Evolutionary conservation across 1,140 invertebrate species (phyloP).

Genomic region (Bilobella aurantiaca): DNA sequence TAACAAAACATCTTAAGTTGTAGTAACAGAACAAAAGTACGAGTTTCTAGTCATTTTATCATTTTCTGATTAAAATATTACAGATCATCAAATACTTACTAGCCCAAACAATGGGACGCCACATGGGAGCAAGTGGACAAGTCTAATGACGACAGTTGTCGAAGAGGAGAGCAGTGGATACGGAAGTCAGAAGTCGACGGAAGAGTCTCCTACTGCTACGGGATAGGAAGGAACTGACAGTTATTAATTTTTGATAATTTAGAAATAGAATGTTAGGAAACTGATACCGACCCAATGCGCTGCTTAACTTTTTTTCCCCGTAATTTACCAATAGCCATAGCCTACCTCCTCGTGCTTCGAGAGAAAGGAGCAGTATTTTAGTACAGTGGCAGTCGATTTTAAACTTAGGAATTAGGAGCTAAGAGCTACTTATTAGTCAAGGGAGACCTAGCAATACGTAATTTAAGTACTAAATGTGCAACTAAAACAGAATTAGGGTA

Average conservation of each 20-base stretch:
- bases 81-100: neutral
- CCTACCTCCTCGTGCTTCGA: neutral
- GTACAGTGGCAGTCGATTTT: neutral
- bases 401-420: neutral
- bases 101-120: slow-evolving; percentile 19
- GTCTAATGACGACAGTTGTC: slow-evolving; percentile 32
- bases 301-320: neutral
- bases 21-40: no score
- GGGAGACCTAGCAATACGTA: no score
- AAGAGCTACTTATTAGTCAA: no score
- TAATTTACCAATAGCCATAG: neutral
- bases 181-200: slow-evolving; percentile 31
- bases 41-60: no score
- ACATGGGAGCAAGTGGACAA: slow-evolving; percentile 31
- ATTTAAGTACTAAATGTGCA: no score
- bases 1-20: no score
- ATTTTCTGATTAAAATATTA: no score
- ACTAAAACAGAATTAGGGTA: neutral
- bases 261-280: neutral
- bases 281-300: neutral
- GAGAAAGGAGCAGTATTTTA: neutral
- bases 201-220: slow-evolving; percentile 27
- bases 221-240: no score
- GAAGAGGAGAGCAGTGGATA: slow-evolving; percentile 33
- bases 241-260: no score